Base-by-base conservation (phyloP, 2,113 vertebrate genomes). In the Perognathus longimembris region DNA sequence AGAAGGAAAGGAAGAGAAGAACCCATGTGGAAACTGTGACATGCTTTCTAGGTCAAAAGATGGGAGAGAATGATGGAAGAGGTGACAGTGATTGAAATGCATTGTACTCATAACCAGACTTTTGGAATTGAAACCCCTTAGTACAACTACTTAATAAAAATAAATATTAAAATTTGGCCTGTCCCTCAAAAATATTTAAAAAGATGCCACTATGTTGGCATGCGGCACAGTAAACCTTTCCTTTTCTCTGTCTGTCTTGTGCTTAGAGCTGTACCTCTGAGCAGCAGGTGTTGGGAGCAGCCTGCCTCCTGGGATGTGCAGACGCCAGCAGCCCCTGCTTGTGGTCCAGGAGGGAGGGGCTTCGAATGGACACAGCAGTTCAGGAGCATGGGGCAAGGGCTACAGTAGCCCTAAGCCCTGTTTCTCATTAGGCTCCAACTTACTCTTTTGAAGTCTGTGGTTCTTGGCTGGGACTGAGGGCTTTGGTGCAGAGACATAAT, bases 181-280 rank as follows among this genome's bases (percentile, higher is more conserved):
- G 17, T 54, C 14, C 50, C 15, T 54, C 50, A 54, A 54, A 54
- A 20, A 54, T 54, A 15, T 54, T 12, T 45, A 45, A 12, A 21
- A 74, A 54, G 54, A 6, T 8, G 50, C 10, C 2, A n/a, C 63
- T 7, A 0, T 61, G 54, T 26, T 0, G 2, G 63, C 28, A 4
- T 45, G 22, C 45, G 0, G 0, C 12, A 5, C 40, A 42, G 40
- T 0, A 3, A 22, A 15, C 14, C 24, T 30, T 50, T 63, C 59
- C 24, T 63, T 36, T 45, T 17, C 28, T 77, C 57, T 70, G 42
- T 7, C 71, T 20, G 57, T 59, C 32, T 5, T 8, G 50, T 76
- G 22, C 40, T 54, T 54, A 54, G 50, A 54, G 50, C 11, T 54
- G 50, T 4, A 18, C 50, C 50, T 54, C 17, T 54, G 50, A 54